Evolutionary conservation across 2,888 invertebrate species (phyloP).

Genomic region (Drosophila nigritarsus): DNA sequence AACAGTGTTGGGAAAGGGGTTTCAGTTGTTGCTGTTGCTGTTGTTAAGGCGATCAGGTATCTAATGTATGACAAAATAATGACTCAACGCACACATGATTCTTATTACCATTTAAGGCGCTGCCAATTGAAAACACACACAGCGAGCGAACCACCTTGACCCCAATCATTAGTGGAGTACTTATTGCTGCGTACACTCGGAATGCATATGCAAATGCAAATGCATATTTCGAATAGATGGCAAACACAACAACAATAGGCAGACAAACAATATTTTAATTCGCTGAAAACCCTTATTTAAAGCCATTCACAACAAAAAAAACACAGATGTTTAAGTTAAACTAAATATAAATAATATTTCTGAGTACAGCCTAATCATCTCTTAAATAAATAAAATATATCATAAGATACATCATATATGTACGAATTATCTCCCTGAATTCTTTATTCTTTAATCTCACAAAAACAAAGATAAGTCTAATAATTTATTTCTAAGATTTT

Average conservation of each 20-base stretch:
- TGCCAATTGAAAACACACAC: slow-evolving; percentile 23
- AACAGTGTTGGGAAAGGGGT: slow-evolving; percentile 11
- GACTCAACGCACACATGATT: slow-evolving; percentile 46
- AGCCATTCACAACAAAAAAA: not conserved
- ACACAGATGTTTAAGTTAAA: not conserved
- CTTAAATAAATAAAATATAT: not conserved
- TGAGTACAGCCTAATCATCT: not conserved
- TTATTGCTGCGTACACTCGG: slow-evolving; percentile 3
- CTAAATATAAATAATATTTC: not conserved
- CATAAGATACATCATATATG: not conserved
- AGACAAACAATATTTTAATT: slow-evolving; percentile 1
- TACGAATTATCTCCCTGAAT: not conserved
- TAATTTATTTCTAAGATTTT: not conserved
- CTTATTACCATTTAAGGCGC: slow-evolving; percentile 45
- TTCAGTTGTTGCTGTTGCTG: slow-evolving; percentile 1
- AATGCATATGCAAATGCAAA: slow-evolving; percentile 37
- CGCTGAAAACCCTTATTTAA: not conserved
- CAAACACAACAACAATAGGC: not conserved
- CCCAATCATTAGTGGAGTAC: slow-evolving; percentile 14
- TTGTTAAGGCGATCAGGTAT: slow-evolving; percentile 28
- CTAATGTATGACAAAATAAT: slow-evolving; percentile 18
- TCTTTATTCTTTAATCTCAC: not conserved
- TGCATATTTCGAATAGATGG: not conserved
- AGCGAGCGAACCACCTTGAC: slow-evolving; percentile 40
- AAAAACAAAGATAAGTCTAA: not conserved